Percentiles rank a stretch among this genome's conserved stretches.
Conservation (phyloP, 2,888 invertebrate species). For the Drosophila affinis region DNA sequence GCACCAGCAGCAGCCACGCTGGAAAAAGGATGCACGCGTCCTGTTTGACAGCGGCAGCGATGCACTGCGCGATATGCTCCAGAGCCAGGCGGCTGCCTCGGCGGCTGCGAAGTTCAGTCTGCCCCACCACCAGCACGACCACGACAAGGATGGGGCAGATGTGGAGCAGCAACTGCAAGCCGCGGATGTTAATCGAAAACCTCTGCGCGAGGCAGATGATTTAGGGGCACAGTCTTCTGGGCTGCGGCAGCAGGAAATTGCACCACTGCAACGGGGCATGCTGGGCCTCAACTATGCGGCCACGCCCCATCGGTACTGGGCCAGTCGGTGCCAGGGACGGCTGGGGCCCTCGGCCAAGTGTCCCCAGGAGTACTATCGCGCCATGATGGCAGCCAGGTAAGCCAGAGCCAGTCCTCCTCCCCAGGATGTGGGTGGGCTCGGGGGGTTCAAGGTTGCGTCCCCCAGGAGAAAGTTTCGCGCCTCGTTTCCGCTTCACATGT, state of each 20-base stretch:
- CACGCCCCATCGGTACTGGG: conserved; percentile 73
- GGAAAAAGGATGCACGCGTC: conserved; percentile 77
- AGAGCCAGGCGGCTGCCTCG: conserved; percentile 47
- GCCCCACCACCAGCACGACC: conserved; percentile 33
- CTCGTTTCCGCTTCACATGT: conserved; percentile 37
- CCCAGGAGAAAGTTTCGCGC: conserved; percentile 56
- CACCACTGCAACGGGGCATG: conserved; percentile 34
- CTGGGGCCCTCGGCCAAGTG: conserved; percentile 60
- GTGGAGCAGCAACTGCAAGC: conserved; percentile 38
- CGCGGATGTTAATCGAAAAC: conserved; percentile 73
- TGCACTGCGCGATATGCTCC: conserved; percentile 58
- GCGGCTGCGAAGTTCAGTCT: conserved; percentile 48
- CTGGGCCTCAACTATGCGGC: conserved; percentile 40
- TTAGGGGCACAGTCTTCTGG: conserved; percentile 49
- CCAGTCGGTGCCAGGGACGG: conserved; percentile 62
- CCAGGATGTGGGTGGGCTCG: conserved; percentile 55
- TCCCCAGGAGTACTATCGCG: conserved; percentile 70
- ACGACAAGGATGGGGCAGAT: conserved; percentile 24
- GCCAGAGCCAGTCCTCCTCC: conserved; percentile 15
- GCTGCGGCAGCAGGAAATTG: conserved; percentile 67
- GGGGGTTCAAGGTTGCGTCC: conserved; percentile 49
- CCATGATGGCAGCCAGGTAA: conserved; percentile 77
- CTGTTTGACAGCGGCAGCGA: conserved; percentile 63
- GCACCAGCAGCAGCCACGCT: conserved; percentile 38
- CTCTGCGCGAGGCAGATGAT: conserved; percentile 62